Percentiles rank a stretch among this genome's conserved stretches.
Conservation (phyloP, 2,888 invertebrate genomes). For the Crepidodera aurea region DNA sequence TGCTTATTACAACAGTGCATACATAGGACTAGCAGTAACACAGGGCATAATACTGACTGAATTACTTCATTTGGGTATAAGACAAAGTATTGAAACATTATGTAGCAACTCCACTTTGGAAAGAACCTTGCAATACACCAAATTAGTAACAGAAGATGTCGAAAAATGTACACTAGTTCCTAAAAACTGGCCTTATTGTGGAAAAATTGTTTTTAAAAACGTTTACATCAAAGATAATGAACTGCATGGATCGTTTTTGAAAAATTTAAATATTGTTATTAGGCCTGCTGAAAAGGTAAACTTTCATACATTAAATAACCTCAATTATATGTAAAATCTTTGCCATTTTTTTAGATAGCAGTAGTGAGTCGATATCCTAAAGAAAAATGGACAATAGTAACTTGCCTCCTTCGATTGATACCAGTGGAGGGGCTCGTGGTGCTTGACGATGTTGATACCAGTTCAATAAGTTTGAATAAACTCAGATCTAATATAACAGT, state of each 20-base stretch:
- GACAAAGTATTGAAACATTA: constrained; percentile 78
- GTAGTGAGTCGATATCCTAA: constrained; percentile 30
- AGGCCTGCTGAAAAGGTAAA: constrained; percentile 72
- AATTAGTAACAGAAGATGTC: constrained; percentile 75
- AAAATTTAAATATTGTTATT: constrained; percentile 69
- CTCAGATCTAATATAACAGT: constrained; percentile 84
- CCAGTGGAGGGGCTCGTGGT: constrained; percentile 77
- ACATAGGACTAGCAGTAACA: constrained; percentile 77
- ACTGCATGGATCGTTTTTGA: constrained; percentile 74
- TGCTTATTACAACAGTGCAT: constrained; percentile 70
- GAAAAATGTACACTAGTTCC: constrained; percentile 63
- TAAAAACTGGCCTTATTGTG: constrained; percentile 69
- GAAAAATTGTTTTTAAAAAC: constrained; percentile 68
- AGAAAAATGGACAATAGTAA: constrained; percentile 83
- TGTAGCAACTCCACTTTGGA: constrained; percentile 82
- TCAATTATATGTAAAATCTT: background rate
- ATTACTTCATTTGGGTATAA: constrained; percentile 81
- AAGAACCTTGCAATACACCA: constrained; percentile 78
- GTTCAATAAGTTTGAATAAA: constrained; percentile 75
- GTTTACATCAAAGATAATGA: constrained; percentile 71
- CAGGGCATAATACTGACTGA: constrained; percentile 78
- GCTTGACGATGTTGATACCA: constrained; percentile 79
- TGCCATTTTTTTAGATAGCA: constrained; percentile 57
- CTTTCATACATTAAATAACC: background rate
- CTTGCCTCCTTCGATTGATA: constrained; percentile 82